Evolutionary conservation across 2,797 vertebrate genomes (phyloP).

Genomic region (Picus viridis): DNA sequence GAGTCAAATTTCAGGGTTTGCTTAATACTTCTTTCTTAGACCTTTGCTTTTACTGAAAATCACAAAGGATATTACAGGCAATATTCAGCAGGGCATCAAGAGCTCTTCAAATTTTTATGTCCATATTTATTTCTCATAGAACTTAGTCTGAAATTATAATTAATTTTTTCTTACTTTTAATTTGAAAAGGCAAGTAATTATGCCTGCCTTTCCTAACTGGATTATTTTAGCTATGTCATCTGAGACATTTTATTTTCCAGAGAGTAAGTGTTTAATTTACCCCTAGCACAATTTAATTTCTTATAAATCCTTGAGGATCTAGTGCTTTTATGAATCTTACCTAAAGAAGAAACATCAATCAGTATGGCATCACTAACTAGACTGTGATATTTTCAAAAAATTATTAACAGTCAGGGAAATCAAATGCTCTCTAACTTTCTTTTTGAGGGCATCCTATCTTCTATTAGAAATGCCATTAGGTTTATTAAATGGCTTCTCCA

Average conservation of each 20-base stretch:
- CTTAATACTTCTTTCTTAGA: neutral
- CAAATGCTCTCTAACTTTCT: neutral
- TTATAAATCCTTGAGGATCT: neutral
- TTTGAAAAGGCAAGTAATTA: neutral
- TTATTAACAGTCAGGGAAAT: neutral
- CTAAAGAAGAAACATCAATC: neutral
- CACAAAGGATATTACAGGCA: neutral
- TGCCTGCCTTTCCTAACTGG: neutral
- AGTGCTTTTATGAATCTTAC: neutral
- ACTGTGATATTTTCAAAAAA: neutral
- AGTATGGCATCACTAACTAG: neutral
- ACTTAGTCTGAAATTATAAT: neutral
- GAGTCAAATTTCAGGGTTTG: neutral
- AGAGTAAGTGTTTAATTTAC: constrained; percentile 21
- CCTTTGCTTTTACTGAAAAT: neutral
- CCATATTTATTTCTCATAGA: neutral
- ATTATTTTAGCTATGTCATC: neutral
- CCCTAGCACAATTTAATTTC: neutral
- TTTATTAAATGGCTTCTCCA: constrained; percentile 49
- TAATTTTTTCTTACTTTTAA: neutral
- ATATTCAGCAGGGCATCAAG: neutral
- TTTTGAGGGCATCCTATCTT: neutral
- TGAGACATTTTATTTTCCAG: constrained; percentile 1
- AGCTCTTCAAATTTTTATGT: neutral
- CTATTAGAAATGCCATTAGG: neutral